These are phyloP conservation scores for Aradophagus sp. DNA, from an alignment of 1,140 invertebrate species.

Conservation along the genomic window DNA sequence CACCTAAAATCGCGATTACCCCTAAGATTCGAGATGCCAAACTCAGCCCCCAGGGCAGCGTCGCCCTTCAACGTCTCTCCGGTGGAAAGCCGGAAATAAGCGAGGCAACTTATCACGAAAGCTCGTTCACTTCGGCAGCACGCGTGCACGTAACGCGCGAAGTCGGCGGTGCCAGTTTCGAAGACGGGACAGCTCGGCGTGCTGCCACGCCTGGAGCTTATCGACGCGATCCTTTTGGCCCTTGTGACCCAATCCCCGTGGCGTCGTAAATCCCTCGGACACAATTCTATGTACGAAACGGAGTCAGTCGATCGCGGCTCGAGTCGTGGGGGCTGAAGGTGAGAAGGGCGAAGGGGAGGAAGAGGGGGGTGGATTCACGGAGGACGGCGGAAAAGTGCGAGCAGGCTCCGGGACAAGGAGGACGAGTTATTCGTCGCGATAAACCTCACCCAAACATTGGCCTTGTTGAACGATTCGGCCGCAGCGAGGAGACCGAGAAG, in stretches of 20 bases:
- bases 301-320: conserved; percentile 9
- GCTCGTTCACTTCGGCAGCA: conserved; percentile 4
- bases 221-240: conserved; percentile 23
- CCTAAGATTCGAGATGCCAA: too few species aligned
- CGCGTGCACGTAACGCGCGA: conserved; percentile 21
- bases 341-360: too few species aligned
- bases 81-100: too few species aligned
- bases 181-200: neutral
- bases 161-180: conserved; percentile 1
- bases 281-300: conserved; percentile 4
- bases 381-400: neutral
- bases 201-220: conserved; percentile 43
- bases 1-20: too few species aligned
- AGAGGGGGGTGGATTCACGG: conserved; percentile 1
- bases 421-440: conserved; percentile 26
- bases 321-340: too few species aligned
- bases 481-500: conserved; percentile 30
- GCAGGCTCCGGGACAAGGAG: neutral
- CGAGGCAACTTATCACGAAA: too few species aligned
- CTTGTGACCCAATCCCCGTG: conserved; percentile 26
- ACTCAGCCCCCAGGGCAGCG: too few species aligned
- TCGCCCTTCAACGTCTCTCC: too few species aligned
- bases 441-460: conserved; percentile 43
- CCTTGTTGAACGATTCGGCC: conserved; percentile 34
- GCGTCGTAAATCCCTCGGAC: conserved; percentile 30